Conservation (phyloP, 2,797 vertebrate species). For the Parauchenoglanis ngamensis region DNA sequence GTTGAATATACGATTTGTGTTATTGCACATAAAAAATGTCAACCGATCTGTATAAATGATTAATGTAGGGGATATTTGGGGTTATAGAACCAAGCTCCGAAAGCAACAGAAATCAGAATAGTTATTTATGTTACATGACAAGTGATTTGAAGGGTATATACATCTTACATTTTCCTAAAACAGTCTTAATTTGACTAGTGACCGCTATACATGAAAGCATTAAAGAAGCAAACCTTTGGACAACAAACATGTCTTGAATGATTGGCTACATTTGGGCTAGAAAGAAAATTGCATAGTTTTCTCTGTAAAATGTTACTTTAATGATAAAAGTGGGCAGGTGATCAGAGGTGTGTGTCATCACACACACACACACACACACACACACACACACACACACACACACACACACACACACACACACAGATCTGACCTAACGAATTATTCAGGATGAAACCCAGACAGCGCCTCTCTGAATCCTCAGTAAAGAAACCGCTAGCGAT, state of each 20-base stretch:
- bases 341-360: constrained; percentile 5
- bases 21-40: not conserved
- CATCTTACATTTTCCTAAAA: not conserved
- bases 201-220: not conserved
- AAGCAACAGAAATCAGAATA: not conserved
- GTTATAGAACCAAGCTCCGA: not conserved
- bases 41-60: not conserved
- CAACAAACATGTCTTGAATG: not conserved
- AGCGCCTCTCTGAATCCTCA: not conserved
- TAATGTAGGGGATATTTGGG: not conserved
- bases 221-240: not conserved
- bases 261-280: not conserved
- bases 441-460: constrained; percentile 15
- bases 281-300: not conserved
- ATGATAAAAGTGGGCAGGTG: not conserved
- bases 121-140: not conserved
- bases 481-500: not conserved
- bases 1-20: not conserved
- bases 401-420: not conserved
- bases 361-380: not conserved
- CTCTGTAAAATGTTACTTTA: not conserved
- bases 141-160: not conserved
- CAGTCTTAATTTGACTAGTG: not conserved
- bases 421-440: not conserved
- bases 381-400: not conserved